phyloP scores from a whole-genome alignment of 1,140 invertebrate genomes.

The Riptortus pedestris region DNA sequence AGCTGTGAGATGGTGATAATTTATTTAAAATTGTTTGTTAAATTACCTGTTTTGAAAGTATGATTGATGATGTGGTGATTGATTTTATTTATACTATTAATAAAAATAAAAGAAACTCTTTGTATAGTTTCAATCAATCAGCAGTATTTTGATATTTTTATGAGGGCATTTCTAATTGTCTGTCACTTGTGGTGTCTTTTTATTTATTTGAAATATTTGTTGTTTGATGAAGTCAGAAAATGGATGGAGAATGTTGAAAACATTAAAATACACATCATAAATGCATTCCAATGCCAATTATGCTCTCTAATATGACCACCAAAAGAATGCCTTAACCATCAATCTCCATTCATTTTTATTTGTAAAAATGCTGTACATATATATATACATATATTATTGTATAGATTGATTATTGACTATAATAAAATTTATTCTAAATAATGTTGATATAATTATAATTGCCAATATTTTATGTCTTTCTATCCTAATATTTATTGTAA shows the following conservation, averaged over 20 bases:
- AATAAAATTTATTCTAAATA: constrained; percentile 8
- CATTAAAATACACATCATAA: not conserved
- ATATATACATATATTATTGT: not conserved
- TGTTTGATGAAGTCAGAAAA: constrained; percentile 2
- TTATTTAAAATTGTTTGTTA: too few relatives aligned
- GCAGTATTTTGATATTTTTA: constrained; percentile 4
- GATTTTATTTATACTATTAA: too few relatives aligned
- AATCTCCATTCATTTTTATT: constrained; percentile 4
- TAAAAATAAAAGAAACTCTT: too few relatives aligned
- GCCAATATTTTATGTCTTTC: constrained; percentile 14
- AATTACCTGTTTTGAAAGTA: too few relatives aligned
- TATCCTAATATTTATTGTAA: constrained; percentile 7
- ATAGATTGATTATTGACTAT: constrained; percentile 4
- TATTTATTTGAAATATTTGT: not conserved
- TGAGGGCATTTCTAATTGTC: not conserved
- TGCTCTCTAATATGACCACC: not conserved
- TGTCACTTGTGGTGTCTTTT: not conserved
- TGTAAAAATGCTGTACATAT: constrained; percentile 2
- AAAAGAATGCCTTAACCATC: not conserved
- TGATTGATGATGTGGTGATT: too few relatives aligned
- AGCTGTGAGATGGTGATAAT: too few relatives aligned
- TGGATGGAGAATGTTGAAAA: constrained; percentile 6
- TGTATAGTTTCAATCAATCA: too few relatives aligned
- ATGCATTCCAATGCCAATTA: constrained; percentile 4
- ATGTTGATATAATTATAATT: constrained; percentile 13